Evolutionary conservation across 2,888 invertebrate genomes (phyloP).

Genomic region (Yponomeuta malinellus): DNA sequence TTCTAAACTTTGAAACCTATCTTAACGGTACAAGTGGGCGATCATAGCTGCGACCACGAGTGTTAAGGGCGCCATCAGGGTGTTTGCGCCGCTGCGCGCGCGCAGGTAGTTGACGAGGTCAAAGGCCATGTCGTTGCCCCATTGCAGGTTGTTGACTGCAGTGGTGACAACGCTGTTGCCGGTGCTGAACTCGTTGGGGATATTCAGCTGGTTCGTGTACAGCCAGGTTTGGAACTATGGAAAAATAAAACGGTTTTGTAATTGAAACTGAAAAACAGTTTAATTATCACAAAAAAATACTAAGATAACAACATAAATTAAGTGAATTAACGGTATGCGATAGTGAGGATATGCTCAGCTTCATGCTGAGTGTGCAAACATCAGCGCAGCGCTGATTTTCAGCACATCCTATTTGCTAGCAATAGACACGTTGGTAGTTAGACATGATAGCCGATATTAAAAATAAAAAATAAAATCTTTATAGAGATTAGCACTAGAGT

Average conservation of each 20-base stretch:
- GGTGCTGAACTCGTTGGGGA: constrained; percentile 31
- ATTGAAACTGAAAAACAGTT: too few relatives aligned
- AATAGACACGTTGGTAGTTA: too few relatives aligned
- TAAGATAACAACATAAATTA: too few relatives aligned
- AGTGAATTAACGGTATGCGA: too few relatives aligned
- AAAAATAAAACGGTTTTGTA: constrained; percentile 5
- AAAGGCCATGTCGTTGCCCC: constrained; percentile 45
- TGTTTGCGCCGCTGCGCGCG: constrained; percentile 34
- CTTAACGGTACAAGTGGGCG: constrained; percentile 40
- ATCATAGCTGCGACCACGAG: constrained; percentile 39
- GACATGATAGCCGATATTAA: too few relatives aligned
- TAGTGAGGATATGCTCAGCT: too few relatives aligned
- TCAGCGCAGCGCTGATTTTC: too few relatives aligned
- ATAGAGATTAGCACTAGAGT: too few relatives aligned
- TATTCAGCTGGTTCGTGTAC: constrained; percentile 39
- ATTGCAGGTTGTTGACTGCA: constrained; percentile 44
- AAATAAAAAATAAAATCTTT: too few relatives aligned
- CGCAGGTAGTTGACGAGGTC: constrained; percentile 37
- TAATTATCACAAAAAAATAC: background rate
- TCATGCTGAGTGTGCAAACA: too few relatives aligned
- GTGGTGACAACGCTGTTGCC: constrained; percentile 37
- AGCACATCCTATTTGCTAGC: too few relatives aligned
- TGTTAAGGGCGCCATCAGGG: constrained; percentile 38
- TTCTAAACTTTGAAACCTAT: background rate
- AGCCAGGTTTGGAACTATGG: constrained; percentile 59